These are phyloP conservation scores for Auanema sp. DNA, from an alignment of 2,888 invertebrate genomes.

Conservation along the genomic window DNA sequence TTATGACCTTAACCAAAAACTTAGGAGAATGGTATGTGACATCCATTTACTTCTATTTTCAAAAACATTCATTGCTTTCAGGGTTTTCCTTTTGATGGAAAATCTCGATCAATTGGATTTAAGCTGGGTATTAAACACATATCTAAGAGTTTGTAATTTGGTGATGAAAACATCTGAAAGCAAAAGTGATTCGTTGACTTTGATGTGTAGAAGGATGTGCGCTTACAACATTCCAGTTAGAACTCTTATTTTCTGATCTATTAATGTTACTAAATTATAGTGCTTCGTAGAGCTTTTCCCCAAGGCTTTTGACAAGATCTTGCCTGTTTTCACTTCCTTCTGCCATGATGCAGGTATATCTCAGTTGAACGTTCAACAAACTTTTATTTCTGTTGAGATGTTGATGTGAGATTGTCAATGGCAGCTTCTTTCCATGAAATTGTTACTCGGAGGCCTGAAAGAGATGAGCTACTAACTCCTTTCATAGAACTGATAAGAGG, in stretches of 20 bases:
- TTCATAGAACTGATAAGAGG: constrained; percentile 59
- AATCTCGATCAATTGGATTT: constrained; percentile 42
- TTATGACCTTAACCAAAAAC: constrained; percentile 50
- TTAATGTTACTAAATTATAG: constrained; percentile 17
- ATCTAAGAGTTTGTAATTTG: constrained; percentile 38
- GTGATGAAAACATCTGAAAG: constrained; percentile 42
- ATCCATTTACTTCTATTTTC: not conserved
- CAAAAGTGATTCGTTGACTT: constrained; percentile 25
- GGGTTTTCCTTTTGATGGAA: constrained; percentile 23
- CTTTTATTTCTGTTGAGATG: constrained; percentile 44
- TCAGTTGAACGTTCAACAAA: not conserved
- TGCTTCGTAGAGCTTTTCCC: constrained; percentile 49
- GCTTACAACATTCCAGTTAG: constrained; percentile 60
- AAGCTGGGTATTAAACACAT: constrained; percentile 45
- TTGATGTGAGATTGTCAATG: constrained; percentile 56
- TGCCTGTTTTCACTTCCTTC: constrained; percentile 64
- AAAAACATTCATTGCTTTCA: not conserved
- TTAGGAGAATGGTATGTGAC: constrained; percentile 52
- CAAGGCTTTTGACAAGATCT: constrained; percentile 69
- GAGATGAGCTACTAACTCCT: constrained; percentile 42
- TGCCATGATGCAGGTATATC: constrained; percentile 45
- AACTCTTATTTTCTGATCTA: not conserved
- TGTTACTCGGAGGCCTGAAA: constrained; percentile 40
- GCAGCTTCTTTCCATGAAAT: constrained; percentile 60
- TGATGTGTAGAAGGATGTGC: constrained; percentile 29